These are phyloP conservation scores for Papilio demoleus DNA, from an alignment of 2,888 invertebrate species.

Conservation along the genomic window DNA sequence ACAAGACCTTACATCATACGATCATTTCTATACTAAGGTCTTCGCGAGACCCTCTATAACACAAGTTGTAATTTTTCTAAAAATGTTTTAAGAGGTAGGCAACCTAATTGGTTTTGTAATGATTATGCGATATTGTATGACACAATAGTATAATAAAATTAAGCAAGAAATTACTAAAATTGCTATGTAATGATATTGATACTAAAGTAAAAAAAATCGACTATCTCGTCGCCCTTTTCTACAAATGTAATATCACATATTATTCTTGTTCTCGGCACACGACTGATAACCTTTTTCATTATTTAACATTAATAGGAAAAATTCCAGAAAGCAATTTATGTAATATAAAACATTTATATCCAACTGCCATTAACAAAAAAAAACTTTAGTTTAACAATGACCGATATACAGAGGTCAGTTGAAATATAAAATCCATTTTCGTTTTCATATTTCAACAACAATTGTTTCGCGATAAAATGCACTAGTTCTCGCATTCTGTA, in stretches of 20 bases:
- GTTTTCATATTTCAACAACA: background rate
- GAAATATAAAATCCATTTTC: background rate
- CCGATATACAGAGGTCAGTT: conserved; percentile 3
- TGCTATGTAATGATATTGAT: background rate
- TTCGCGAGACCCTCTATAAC: no score
- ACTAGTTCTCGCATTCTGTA: background rate
- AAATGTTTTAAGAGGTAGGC: no score
- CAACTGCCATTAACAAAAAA: background rate
- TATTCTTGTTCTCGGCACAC: conserved; percentile 18
- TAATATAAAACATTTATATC: background rate
- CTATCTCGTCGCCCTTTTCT: conserved; percentile 1
- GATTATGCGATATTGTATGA: no score
- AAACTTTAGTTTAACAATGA: background rate
- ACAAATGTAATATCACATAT: conserved; percentile 14
- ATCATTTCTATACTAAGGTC: no score
- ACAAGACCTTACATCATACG: no score
- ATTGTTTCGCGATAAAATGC: conserved; percentile 4
- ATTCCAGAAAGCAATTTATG: background rate
- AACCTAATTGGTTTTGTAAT: no score
- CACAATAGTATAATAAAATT: background rate
- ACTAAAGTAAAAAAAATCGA: background rate
- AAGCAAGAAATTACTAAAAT: background rate
- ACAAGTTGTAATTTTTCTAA: no score
- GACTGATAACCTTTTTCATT: conserved; percentile 38
- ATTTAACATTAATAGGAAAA: conserved; percentile 26